These are phyloP conservation scores for Mechanitis messenoides DNA, from an alignment of 2,888 invertebrate genomes.

Conservation along the genomic window DNA sequence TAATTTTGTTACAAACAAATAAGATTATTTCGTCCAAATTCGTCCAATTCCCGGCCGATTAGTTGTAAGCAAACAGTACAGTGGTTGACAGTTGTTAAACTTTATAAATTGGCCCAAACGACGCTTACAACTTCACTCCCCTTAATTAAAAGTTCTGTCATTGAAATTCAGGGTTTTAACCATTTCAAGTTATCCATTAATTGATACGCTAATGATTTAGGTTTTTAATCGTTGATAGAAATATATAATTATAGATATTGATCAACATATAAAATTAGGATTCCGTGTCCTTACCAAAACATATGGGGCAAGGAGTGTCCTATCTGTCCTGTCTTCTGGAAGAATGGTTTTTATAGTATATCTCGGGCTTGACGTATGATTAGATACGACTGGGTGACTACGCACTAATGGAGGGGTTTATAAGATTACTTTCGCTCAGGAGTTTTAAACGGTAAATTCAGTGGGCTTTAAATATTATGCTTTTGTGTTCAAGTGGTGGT, in stretches of 20 bases:
- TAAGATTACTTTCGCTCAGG: slow-evolving; percentile 24
- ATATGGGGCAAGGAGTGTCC: neutral
- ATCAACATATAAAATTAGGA: neutral
- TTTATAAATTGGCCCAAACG: slow-evolving; percentile 58
- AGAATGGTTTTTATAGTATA: slow-evolving; percentile 24
- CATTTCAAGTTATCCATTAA: slow-evolving; percentile 39
- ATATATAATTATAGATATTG: neutral
- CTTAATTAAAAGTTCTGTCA: slow-evolving; percentile 62
- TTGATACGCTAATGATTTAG: slow-evolving; percentile 18
- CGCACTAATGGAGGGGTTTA: slow-evolving; percentile 26
- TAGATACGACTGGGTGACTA: slow-evolving; percentile 21
- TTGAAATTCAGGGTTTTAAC: slow-evolving; percentile 21
- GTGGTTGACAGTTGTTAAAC: slow-evolving; percentile 57
- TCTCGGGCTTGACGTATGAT: slow-evolving; percentile 13
- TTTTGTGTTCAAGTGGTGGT: neutral
- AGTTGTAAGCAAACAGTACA: slow-evolving; percentile 22
- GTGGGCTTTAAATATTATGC: neutral
- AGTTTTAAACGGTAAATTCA: slow-evolving; percentile 7
- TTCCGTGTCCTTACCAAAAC: neutral
- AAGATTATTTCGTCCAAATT: neutral
- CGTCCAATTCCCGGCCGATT: slow-evolving; percentile 29
- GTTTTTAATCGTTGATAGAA: neutral
- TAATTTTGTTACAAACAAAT: too few species aligned
- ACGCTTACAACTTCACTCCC: slow-evolving; percentile 48
- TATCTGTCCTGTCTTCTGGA: slow-evolving; percentile 18